phyloP scores from a whole-genome alignment of 2,888 invertebrate genomes.

The Deroplatys truncata region DNA sequence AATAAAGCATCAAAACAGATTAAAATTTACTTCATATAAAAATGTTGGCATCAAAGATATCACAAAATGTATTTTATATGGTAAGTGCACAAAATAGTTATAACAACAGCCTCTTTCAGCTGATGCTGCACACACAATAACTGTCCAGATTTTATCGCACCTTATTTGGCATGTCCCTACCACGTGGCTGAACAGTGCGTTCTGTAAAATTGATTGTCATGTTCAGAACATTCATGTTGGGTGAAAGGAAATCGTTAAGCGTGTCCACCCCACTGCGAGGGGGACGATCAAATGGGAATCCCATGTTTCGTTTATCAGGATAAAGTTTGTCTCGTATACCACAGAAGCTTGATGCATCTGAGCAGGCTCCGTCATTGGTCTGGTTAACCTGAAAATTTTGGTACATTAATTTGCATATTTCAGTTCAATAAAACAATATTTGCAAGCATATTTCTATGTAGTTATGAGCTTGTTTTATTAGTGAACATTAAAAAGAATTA shows the following conservation, averaged over 20 bases:
- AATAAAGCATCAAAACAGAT: too few relatives aligned
- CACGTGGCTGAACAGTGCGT: slow-evolving; percentile 17
- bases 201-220: slow-evolving; percentile 59
- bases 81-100: too few relatives aligned
- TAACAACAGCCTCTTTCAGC: too few relatives aligned
- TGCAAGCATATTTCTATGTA: too few relatives aligned
- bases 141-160: neutral
- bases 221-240: slow-evolving; percentile 67
- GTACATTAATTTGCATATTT: neutral
- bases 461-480: too few relatives aligned
- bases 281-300: slow-evolving; percentile 73
- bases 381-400: slow-evolving; percentile 27
- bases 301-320: slow-evolving; percentile 80
- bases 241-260: slow-evolving; percentile 64
- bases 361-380: slow-evolving; percentile 23
- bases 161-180: neutral
- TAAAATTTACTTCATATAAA: too few relatives aligned
- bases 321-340: slow-evolving; percentile 65
- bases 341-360: slow-evolving; percentile 28
- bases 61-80: too few relatives aligned
- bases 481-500: too few relatives aligned
- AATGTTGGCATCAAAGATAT: too few relatives aligned
- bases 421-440: too few relatives aligned
- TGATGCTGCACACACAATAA: too few relatives aligned
- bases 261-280: slow-evolving; percentile 55